Evolutionary conservation across 2,113 vertebrate genomes (phyloP), one percentile per base, ranked within the genome.

Genomic region (Rafetus swinhoei): DNA sequence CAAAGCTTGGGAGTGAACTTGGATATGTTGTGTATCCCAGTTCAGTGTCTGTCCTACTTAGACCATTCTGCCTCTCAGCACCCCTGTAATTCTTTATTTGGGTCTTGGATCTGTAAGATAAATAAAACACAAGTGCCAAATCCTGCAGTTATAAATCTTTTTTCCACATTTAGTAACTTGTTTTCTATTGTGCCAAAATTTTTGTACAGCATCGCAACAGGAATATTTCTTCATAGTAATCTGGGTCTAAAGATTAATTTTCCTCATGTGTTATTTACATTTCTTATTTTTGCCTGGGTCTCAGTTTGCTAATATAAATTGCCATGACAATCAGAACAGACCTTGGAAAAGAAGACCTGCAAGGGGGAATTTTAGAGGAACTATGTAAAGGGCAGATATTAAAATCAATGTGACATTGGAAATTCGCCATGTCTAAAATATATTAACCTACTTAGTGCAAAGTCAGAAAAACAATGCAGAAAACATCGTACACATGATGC

Each of bases 251-350:
- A 89, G 83, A 39, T 69, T 39, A 81, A 59, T 25, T 86, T 74
- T 74, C 11, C 10, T 93, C 22, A 22, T 55, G 7, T 11, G 2
- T 79, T 81, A 45, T 86, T 85, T 80, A 74, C 45, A 25, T 72
- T 83, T 93, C 77, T 74, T 1, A 5, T 53, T 93, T 96, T 82
- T 0, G 0, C 54, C 29, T 72, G 21, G 18, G n/a, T 65, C 54
- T 79, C 9, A n/a, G 35, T 69, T 56, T 86, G 29, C 74, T 87
- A 84, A 79, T 56, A 24, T 79, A 79, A 69, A 92, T 62, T 85
- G 21, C 32, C 79, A 24, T 18, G 32, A 69, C 85, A 27, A 1
- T 0, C 21, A 52, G n/a, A 82, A 22, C 62, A 82, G 7, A 1
- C 54, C 52, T 11, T 82, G 52, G 35, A 82, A 82, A 91, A 82